These are phyloP conservation scores for Cepaea nemoralis DNA, from an alignment of 1,140 invertebrate species.

Conservation along the genomic window DNA sequence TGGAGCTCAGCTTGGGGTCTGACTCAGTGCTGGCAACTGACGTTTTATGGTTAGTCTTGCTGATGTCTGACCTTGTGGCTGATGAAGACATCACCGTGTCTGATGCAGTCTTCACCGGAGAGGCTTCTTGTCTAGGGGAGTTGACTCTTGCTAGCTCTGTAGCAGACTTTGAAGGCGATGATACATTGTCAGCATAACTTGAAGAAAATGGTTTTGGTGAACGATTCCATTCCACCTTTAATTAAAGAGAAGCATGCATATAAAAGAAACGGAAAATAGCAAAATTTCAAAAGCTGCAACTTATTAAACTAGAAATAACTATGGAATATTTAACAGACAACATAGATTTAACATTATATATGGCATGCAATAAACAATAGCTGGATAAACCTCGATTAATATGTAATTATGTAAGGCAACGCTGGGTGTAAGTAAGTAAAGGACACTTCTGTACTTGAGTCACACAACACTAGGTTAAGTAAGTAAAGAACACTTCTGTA, in stretches of 20 bases:
- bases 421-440: too few relatives aligned
- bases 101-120: slow-evolving; percentile 1
- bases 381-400: too few relatives aligned
- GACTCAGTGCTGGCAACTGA: background rate
- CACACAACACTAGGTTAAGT: too few relatives aligned
- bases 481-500: too few relatives aligned
- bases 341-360: too few relatives aligned
- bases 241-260: slow-evolving; percentile 20
- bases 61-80: background rate
- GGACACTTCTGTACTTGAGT: too few relatives aligned
- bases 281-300: too few relatives aligned
- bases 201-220: slow-evolving; percentile 44
- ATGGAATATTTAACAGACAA: too few relatives aligned
- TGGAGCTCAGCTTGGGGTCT: slow-evolving; percentile 42
- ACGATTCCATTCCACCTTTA: slow-evolving; percentile 44
- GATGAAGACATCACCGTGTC: background rate
- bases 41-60: background rate
- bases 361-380: too few relatives aligned
- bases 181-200: background rate
- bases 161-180: slow-evolving; percentile 11
- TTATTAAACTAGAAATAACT: too few relatives aligned
- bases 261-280: background rate
- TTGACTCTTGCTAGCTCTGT: background rate
- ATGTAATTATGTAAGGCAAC: too few relatives aligned
- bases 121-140: background rate